Percentiles rank a stretch among this genome's conserved stretches.
phyloP scores from a whole-genome alignment of 2,888 invertebrate species.

The Ctenicera cuprea region DNA sequence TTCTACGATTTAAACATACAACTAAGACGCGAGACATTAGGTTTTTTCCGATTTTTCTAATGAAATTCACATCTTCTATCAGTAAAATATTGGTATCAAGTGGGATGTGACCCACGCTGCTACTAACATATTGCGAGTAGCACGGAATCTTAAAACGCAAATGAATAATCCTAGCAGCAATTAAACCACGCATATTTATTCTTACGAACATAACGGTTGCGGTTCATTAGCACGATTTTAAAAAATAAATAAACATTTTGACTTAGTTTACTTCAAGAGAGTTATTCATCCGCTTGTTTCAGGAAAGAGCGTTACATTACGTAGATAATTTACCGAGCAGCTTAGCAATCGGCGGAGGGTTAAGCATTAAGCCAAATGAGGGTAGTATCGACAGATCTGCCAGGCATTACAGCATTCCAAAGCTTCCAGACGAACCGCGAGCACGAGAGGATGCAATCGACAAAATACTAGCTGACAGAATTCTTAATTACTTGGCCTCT shows the following conservation, averaged over 20 bases:
- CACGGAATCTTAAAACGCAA: background rate
- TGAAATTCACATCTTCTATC: background rate
- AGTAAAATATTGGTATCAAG: too few relatives aligned
- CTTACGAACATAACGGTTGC: conserved; percentile 3
- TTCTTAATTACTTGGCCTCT: conserved; percentile 84
- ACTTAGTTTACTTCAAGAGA: background rate
- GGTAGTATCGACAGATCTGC: conserved; percentile 64
- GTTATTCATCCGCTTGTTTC: conserved; percentile 61
- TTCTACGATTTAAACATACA: background rate
- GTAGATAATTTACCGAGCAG: conserved; percentile 79
- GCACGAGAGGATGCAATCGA: conserved; percentile 85
- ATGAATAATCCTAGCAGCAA: background rate
- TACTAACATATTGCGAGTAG: background rate
- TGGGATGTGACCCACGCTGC: background rate
- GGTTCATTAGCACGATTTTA: background rate
- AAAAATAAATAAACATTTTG: background rate
- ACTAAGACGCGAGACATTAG: background rate
- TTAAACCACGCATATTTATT: background rate
- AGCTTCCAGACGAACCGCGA: conserved; percentile 82
- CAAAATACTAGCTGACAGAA: conserved; percentile 80
- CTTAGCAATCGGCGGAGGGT: conserved; percentile 79
- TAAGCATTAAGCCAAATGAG: conserved; percentile 74
- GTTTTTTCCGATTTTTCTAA: background rate
- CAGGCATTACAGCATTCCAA: conserved; percentile 68
- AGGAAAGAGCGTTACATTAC: conserved; percentile 83